Base-by-base conservation (phyloP, 2,888 invertebrate genomes). In the Troides aeacus region DNA sequence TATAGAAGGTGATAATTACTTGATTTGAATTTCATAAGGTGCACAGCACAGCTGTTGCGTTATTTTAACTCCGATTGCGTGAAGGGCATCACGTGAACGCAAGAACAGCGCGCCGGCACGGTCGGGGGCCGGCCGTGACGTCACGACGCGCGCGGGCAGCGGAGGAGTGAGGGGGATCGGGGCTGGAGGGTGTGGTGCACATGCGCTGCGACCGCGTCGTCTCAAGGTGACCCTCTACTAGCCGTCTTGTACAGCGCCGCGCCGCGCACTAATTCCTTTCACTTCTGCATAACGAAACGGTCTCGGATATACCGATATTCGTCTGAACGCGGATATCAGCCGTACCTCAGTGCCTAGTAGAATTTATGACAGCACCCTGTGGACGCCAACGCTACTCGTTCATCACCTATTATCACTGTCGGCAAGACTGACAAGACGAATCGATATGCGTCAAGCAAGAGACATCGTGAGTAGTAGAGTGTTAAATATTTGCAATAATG, bases 401-500 rank as follows among this genome's bases (percentile, higher is more conserved):
- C 90, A 92, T 88, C 92, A 92, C 83, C 85, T 92, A 73, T 84
- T 92, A 83, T 92, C 92, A 81, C 89, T 85, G 87, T 89, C 90
- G 62, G 79, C 82, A 79, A 84, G 89, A 84, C 90, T 90, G 90
- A 89, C 89, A 87, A 88, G 88, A 86, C 87, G 79, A 89, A 90
- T 90, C 92, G 90, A 92, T 91, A 92, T 92, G 92, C 92, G 92
- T 83, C 92, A 90, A 84, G 87, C 91, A 74, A 81, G 91, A 85
- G 92, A 92, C 83, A 82, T 89, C 76, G 92, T 92, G 80, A 92
- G 92, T 92, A 87, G 77, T 75, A 78, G 75, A 73, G 77, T 75
- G 68, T 75, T 78, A 87, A 87, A 87, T 88, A 85, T 89, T 88
- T 84, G 80, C 73, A 66, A 70, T 63, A 72, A 59, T 66, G 61